Base-by-base conservation (phyloP, 2,888 invertebrate species). In the Drosophila monieri region DNA sequence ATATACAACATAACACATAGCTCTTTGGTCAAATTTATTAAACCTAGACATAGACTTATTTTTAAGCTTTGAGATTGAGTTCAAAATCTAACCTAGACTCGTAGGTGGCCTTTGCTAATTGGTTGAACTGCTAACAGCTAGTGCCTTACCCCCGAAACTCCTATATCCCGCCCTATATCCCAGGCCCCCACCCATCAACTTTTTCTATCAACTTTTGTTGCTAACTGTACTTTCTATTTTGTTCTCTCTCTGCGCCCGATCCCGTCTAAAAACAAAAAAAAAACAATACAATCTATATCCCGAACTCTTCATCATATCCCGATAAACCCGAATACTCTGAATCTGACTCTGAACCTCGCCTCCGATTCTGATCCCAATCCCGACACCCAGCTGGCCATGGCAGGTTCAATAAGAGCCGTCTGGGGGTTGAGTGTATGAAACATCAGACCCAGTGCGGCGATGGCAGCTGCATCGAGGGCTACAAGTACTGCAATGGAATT, bases 401-500 rank as follows among this genome's bases (percentile, higher is more conserved):
- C 67, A 89, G 89, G 72, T 90, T 85, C 74, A 90, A 90, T 88
- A 85, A 77, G 74, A 90, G 85, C 72, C 89, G 89, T 25, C 76
- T 85, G 60, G 74, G 76, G 68, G 77, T 78, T 74, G 90, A 91
- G 61, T 91, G 92, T 79, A 77, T 88, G 53, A 75, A 89, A 72
- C 91, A 92, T 77, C 94, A 95, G 86, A 95, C 94, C 90, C 92
- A 92, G 66, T 95, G 95, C 90, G 92, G 91, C 60, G 94, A 94
- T 86, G 93, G 94, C n/a, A 90, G 92, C 69, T 95, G 95, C 92
- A 94, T 95, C 72, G 93, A 92, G 78, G 92, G 92, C 75, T 90
- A 91, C 62, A 94, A 93, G 83, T 92, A 92, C 61, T 95, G 95
- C 90, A 93, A 95, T 86, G 91, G 91, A 56, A 86, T 89, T 43